phyloP scores from a whole-genome alignment of 2,888 invertebrate species.

The Cyaniris semiargus region DNA sequence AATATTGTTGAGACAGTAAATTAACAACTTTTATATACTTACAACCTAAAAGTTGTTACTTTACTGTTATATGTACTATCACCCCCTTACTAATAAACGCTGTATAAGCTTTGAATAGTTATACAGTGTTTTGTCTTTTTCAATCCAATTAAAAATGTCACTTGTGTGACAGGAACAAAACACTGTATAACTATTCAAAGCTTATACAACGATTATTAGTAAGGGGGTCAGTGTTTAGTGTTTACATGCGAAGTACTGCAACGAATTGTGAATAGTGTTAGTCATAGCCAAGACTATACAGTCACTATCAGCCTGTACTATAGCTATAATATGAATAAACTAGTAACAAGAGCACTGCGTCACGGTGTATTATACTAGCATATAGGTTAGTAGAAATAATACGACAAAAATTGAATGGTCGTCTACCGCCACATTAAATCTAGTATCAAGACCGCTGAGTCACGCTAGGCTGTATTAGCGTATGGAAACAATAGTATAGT shows the following conservation, averaged over 20 bases:
- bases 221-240: background rate
- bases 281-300: background rate
- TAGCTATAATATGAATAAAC: background rate
- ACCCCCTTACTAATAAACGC: no score
- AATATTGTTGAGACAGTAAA: background rate
- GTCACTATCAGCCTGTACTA: background rate
- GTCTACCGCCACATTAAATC: background rate
- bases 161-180: no score
- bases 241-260: background rate
- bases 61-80: background rate
- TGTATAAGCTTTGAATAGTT: no score
- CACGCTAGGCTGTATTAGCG: no score
- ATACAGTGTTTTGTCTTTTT: no score
- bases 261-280: constrained; percentile 10
- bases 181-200: no score
- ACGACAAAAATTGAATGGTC: background rate
- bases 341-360: background rate
- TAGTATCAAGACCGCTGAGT: background rate
- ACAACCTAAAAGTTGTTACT: background rate
- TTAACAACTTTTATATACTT: no score
- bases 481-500: no score
- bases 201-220: no score
- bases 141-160: no score
- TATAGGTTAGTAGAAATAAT: background rate
- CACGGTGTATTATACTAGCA: background rate